A percentile compares a stretch with the other conserved stretches of the same genome.
Evolutionary conservation across 2,113 vertebrate genomes (phyloP).

Genomic region (Pteruthius melanotis): DNA sequence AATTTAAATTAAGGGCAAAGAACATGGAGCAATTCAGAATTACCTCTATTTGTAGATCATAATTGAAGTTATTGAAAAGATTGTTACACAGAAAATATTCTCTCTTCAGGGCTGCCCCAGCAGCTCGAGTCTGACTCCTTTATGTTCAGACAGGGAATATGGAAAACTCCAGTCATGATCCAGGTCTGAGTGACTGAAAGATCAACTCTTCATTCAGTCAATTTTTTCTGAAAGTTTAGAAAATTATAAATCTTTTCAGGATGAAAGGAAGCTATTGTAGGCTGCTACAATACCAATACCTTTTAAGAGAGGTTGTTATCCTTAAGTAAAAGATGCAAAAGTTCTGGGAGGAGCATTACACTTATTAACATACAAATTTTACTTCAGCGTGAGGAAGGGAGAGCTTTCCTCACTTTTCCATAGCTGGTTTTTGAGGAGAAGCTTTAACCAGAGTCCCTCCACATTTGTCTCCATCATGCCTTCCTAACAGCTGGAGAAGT

Average conservation of each 20-base stretch:
- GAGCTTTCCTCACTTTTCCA: neutral
- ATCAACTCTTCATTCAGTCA: neutral
- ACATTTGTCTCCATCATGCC: neutral
- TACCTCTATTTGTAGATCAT: neutral
- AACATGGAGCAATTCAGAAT: neutral
- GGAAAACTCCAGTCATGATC: neutral
- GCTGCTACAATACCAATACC: neutral
- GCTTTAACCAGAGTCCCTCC: neutral
- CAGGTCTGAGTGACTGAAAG: neutral
- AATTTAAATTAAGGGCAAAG: neutral
- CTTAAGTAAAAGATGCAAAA: neutral
- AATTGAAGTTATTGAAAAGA: neutral
- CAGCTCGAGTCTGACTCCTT: neutral
- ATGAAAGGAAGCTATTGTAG: neutral
- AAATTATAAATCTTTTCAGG: neutral
- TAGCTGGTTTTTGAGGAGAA: neutral
- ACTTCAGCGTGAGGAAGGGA: neutral
- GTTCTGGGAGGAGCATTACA: accelerated
- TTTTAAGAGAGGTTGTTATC: neutral
- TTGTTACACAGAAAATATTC: neutral
- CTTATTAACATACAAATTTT: neutral
- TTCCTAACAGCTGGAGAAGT: neutral
- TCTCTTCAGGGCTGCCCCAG: neutral
- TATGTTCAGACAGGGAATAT: neutral
- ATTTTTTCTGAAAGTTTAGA: neutral